Evolutionary conservation across 2,797 vertebrate species (phyloP).

Genomic region (Sternotherus odoratus): DNA sequence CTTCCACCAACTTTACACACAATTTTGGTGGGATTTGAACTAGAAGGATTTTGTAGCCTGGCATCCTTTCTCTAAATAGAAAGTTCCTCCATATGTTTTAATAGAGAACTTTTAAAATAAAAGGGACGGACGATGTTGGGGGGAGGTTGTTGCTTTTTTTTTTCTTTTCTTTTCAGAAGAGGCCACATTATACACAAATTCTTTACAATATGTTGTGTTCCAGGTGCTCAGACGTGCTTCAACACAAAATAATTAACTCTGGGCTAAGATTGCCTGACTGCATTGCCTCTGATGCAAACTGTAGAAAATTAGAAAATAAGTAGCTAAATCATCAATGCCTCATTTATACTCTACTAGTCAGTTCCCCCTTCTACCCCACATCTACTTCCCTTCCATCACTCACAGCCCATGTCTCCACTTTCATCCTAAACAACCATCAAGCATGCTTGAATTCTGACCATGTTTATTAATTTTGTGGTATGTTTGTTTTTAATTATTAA

Average conservation of each 20-base stretch:
- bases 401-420: no score
- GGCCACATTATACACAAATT: neutral
- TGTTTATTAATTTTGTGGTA: neutral
- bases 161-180: neutral
- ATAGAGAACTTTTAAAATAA: neutral
- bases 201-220: neutral
- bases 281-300: neutral
- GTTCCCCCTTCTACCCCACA: neutral
- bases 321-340: neutral
- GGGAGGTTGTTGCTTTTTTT: neutral
- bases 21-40: neutral
- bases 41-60: fast-evolving
- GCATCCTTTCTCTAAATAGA: neutral
- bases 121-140: neutral
- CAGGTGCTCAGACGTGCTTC: neutral
- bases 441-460: neutral
- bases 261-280: neutral
- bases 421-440: neutral
- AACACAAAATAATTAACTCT: neutral
- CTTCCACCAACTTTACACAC: neutral
- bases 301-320: neutral
- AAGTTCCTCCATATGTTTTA: neutral
- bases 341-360: neutral
- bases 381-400: neutral
- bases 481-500: neutral